Base-by-base conservation (phyloP, 2,797 vertebrate species). In the Acridotheres tristis region DNA sequence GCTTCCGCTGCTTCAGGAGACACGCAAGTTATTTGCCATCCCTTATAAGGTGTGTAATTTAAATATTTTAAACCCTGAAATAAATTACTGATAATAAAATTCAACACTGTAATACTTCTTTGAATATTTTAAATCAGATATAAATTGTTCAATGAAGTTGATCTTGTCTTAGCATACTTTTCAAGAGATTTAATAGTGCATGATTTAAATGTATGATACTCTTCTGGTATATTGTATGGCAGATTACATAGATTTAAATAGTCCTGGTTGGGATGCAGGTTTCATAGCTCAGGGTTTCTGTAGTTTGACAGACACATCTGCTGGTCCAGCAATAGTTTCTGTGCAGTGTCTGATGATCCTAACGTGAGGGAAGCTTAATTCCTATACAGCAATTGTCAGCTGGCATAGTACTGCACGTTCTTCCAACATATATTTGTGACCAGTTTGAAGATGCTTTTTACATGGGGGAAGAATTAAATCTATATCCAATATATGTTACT, bases 121-220 rank as follows among this genome's bases (percentile, higher is more conserved):
- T 96, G 93, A 96, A 93, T 94, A 95, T 96, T 95, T 96, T 92
- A 97, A 91, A 92, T 72, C 85, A 88, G 61, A 78, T 85, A 85
- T 89, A 94, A 96, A 94, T 95, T 94, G 81, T 92, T 90, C 87
- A 92, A 84, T 68, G 87, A 92, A 90, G 93, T 96, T 94, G 92
- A 85, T 92, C 88, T 93, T 85, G 88, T 47, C 84, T 82, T 85
- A 76, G 43, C 45, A 26, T 40, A 92, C 92, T 91, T 94, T 91
- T 94, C 80, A 87, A 69, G 74, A 93, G 62, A 93, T 88, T 89
- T 89, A 91, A 85, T 43, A 80, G 58, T 4, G 27, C 29, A 51
- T 85, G 74, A 88, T 91, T 94, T 90, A 95, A 86, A 90, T 51
- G 57, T 85, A 90, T 47, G 85, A 61, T 86, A 63, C 57, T 0